Base-by-base conservation (phyloP, 2,888 invertebrate genomes). In the Agrochola macilenta region DNA sequence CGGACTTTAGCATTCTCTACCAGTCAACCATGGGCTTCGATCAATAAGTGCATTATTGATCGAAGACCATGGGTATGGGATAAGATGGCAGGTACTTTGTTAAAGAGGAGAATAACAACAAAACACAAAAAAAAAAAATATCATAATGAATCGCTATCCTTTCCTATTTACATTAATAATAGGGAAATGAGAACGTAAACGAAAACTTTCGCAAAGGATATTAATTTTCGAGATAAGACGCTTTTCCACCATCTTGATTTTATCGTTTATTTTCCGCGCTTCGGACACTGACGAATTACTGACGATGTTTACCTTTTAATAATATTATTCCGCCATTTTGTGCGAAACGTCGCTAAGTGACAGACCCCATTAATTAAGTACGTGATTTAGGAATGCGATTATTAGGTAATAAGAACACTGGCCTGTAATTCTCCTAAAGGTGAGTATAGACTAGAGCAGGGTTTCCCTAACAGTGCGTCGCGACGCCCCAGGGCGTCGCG, bases 201-300 rank as follows among this genome's bases (percentile, higher is more conserved):
- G 35, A 30, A 61, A 64, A 76, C 39, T 68, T 76, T 76, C 39
- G n/a, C 66, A 60, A 68, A 70, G 60, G 63, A 70, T 73, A 82
- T 76, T 58, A 85, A 84, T 78, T 70, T 78, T 72, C 70, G 39
- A 74, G 80, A 73, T 71, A 77, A 74, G 61, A 64, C 58, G 73
- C 74, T 77, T 68, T 52, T 58, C 71, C 73, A 58, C 72, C 78
- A 84, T 84, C 74, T 81, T 78, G 76, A 60, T 81, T 80, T 69
- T 57, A 66, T 74, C 79, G 61, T 83, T 69, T 58, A 72, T 87
- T 82, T 79, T 86, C 88, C 75, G 88, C 82, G 79, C 69, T 72
- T 85, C 46, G 63, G 76, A 75, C 69, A 63, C 76, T 70, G 73
- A 80, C 66, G 58, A 76, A 87, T 87, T 78, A 79, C 74, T 68